These are phyloP conservation scores for Andricus grossulariae DNA, from an alignment of 1,140 invertebrate species.

Conservation along the genomic window DNA sequence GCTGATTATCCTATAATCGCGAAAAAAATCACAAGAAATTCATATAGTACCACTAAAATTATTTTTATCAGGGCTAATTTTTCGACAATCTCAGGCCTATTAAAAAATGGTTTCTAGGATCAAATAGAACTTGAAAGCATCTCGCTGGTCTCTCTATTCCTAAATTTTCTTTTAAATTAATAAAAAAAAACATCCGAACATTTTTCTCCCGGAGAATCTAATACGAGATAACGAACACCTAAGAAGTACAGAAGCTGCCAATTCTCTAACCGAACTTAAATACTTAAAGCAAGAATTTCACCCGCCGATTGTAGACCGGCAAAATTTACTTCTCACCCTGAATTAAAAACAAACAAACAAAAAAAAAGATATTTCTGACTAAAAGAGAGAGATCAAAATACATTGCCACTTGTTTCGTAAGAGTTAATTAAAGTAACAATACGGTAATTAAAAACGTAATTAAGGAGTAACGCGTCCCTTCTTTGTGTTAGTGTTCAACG, in stretches of 20 bases:
- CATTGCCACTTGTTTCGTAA: constrained; percentile 83
- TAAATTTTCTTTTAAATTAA: not conserved
- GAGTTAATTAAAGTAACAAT: constrained; percentile 75
- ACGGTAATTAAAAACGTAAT: constrained; percentile 73
- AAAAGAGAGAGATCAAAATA: constrained; percentile 84
- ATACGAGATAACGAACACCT: constrained; percentile 66
- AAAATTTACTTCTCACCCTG: constrained; percentile 66
- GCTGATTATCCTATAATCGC: too few relatives aligned
- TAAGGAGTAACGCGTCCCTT: constrained; percentile 64
- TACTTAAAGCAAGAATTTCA: constrained; percentile 49
- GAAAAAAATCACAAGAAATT: too few relatives aligned
- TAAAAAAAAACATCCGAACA: constrained; percentile 9
- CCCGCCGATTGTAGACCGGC: constrained; percentile 62
- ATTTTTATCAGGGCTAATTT: too few relatives aligned
- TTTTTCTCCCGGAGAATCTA: constrained; percentile 13
- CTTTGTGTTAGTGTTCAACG: constrained; percentile 57
- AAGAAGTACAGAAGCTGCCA: constrained; percentile 74
- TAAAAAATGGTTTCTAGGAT: too few relatives aligned
- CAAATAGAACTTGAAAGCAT: too few relatives aligned
- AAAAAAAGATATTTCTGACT: constrained; percentile 77
- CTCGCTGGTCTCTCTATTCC: too few relatives aligned
- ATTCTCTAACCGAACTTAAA: constrained; percentile 61
- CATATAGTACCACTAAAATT: too few relatives aligned
- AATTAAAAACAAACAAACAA: constrained; percentile 65
- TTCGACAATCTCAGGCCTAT: too few relatives aligned